Conservation (phyloP, 2,113 vertebrate genomes). For the Etia nguti region DNA sequence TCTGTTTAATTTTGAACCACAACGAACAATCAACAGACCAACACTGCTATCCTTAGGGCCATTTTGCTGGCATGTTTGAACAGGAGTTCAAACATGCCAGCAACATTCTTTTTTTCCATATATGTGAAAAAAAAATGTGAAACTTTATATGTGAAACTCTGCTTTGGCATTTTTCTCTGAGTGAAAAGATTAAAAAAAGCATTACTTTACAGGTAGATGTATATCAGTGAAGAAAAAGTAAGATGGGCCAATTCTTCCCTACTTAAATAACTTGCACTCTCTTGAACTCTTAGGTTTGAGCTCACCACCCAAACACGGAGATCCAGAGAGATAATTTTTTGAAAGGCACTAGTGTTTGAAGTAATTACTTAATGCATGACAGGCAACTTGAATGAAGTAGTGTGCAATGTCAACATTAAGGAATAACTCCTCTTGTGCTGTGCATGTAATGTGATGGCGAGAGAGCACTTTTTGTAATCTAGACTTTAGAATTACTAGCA, state of each 20-base stretch:
- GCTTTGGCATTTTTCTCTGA: background rate
- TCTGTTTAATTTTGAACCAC: background rate
- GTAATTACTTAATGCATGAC: accelerated
- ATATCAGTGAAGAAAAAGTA: background rate
- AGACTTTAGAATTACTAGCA: background rate
- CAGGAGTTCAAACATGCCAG: background rate
- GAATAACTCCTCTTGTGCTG: background rate
- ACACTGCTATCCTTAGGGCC: background rate
- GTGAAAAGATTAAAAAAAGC: background rate
- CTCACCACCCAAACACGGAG: background rate
- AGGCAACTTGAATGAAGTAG: background rate
- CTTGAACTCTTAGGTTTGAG: background rate
- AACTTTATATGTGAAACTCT: too few relatives aligned
- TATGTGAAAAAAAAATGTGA: too few relatives aligned
- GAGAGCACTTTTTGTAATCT: background rate
- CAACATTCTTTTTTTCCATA: background rate
- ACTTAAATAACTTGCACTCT: background rate
- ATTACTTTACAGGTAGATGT: background rate
- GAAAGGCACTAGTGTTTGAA: background rate
- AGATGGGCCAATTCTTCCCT: background rate
- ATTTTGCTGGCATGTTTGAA: background rate
- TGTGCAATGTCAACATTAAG: background rate
- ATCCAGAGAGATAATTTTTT: background rate
- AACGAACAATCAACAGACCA: background rate
- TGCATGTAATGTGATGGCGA: background rate